phyloP scores from a whole-genome alignment of 2,888 invertebrate genomes.

The Eremobia ochroleuca region DNA sequence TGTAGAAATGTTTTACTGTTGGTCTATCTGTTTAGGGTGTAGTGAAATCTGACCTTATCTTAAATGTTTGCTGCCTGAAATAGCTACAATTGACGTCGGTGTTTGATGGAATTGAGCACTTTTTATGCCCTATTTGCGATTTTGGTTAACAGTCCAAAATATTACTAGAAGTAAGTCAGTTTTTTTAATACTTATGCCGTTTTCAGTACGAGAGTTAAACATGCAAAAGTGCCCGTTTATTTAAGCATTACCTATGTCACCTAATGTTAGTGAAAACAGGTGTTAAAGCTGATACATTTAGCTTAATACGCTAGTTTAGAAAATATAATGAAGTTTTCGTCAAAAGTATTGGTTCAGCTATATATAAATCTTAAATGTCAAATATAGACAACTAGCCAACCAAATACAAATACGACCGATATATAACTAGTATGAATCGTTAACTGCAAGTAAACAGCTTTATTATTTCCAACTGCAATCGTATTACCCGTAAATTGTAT shows the following conservation, averaged over 20 bases:
- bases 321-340: background rate
- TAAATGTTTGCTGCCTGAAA: conserved; percentile 6
- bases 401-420: conserved; percentile 42
- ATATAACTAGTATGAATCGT: conserved; percentile 32
- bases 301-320: background rate
- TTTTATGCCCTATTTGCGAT: background rate
- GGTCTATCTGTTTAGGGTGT: conserved; percentile 25
- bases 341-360: background rate
- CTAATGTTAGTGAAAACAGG: background rate
- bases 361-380: conserved; percentile 1
- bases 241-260: too few species aligned
- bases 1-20: conserved; percentile 52
- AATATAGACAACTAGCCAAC: background rate
- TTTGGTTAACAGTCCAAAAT: background rate
- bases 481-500: conserved; percentile 63
- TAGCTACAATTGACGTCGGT: conserved; percentile 17
- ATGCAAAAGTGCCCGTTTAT: too few species aligned
- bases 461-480: conserved; percentile 66
- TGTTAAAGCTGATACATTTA: background rate
- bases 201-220: background rate
- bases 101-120: conserved; percentile 1
- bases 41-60: conserved; percentile 39
- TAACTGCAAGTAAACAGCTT: conserved; percentile 61
- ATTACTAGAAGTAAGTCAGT: background rate
- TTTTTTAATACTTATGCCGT: background rate